Conservation (phyloP, 1,140 invertebrate genomes). For the Pantala flavescens region DNA sequence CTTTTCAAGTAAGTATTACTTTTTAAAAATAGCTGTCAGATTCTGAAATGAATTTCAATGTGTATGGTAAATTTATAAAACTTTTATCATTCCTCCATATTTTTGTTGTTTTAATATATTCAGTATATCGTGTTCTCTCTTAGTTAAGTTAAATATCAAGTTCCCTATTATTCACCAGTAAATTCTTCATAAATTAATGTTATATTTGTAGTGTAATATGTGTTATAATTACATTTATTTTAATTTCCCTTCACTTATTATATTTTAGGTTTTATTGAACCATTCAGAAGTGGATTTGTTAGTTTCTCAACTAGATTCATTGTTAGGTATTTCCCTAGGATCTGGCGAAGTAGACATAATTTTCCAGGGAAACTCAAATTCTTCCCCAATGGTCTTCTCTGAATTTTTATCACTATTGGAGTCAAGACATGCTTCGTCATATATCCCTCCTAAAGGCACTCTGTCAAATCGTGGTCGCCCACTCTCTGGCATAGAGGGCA, state of each 20-base stretch:
- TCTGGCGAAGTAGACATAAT: conserved; percentile 48
- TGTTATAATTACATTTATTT: background rate
- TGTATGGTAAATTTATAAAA: too few species aligned
- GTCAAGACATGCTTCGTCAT: background rate
- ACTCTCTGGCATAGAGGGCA: background rate
- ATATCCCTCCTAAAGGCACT: background rate
- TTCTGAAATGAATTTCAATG: too few species aligned
- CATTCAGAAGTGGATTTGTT: conserved; percentile 48
- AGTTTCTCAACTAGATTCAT: conserved; percentile 51
- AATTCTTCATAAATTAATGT: too few species aligned
- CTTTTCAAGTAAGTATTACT: conserved; percentile 14
- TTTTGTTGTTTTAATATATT: too few species aligned
- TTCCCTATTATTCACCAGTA: too few species aligned
- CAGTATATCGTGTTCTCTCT: too few species aligned
- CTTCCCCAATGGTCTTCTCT: background rate
- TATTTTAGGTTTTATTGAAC: background rate
- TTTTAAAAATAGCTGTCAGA: too few species aligned
- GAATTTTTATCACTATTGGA: background rate
- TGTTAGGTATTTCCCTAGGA: conserved; percentile 55
- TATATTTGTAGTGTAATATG: too few species aligned
- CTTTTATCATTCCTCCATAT: too few species aligned
- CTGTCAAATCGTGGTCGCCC: background rate
- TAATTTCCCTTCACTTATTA: background rate
- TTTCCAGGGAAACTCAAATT: conserved; percentile 34
- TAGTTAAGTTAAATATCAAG: too few species aligned